Percentiles rank a stretch among this genome's conserved stretches.
These are phyloP conservation scores for Coptodon rendalli DNA, from an alignment of 2,113 vertebrate species.

Conservation along the genomic window DNA sequence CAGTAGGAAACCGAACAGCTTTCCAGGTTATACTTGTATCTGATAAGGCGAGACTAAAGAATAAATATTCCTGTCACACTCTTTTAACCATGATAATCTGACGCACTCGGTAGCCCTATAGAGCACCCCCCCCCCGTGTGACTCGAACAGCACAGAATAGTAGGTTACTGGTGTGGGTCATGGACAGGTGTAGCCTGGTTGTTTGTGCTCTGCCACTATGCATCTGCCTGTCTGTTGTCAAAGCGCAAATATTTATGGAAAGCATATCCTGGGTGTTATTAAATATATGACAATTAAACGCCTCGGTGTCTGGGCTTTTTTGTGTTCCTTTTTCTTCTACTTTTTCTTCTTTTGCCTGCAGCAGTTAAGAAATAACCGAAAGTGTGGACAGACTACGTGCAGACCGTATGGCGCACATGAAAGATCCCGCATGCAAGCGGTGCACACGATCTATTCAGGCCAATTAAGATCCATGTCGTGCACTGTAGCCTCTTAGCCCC, in stretches of 20 bases:
- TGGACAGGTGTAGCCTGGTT: slow-evolving; percentile 18
- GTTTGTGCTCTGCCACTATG: slow-evolving; percentile 11
- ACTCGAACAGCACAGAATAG: not conserved
- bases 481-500: slow-evolving; percentile 2
- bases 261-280: slow-evolving; percentile 4
- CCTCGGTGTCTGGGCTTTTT: not conserved
- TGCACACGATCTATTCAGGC: not conserved
- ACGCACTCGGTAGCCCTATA: not conserved
- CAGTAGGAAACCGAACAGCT: not conserved
- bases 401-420: not conserved
- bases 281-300: not conserved
- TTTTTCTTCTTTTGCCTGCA: not conserved
- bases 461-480: slow-evolving; percentile 33
- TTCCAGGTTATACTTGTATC: not conserved
- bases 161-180: not conserved
- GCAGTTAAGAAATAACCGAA: not conserved
- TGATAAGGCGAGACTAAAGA: not conserved
- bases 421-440: not conserved
- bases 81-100: not conserved
- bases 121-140: not conserved
- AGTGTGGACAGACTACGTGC: not conserved
- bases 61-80: not conserved
- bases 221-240: slow-evolving; percentile 43
- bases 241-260: slow-evolving; percentile 48
- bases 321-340: not conserved